A percentile compares a stretch with the other conserved stretches of the same genome.
Evolutionary conservation across 1,140 invertebrate genomes (phyloP).

Genomic region (Idris sp.): DNA sequence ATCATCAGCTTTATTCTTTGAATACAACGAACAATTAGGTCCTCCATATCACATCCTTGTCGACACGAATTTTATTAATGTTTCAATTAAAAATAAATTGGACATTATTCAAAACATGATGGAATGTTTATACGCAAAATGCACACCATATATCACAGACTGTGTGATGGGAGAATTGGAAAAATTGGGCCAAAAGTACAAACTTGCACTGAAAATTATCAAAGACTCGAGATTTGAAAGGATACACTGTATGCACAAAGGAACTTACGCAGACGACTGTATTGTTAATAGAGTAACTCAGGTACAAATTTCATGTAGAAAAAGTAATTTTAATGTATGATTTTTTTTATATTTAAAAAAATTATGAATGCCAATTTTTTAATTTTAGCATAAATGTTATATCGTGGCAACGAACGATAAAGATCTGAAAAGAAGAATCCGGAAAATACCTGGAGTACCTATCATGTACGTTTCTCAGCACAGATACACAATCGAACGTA

Average conservation of each 20-base stretch:
- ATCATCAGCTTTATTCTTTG: slow-evolving; percentile 96
- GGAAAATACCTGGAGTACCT: slow-evolving; percentile 99
- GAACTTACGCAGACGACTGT: slow-evolving; percentile 99
- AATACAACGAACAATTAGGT: slow-evolving; percentile 99
- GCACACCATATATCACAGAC: slow-evolving; percentile 98
- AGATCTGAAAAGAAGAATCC: slow-evolving; percentile 95
- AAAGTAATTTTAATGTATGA: slow-evolving; percentile 9
- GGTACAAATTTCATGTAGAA: slow-evolving; percentile 65
- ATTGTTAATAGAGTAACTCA: slow-evolving; percentile 96
- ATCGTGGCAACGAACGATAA: slow-evolving; percentile 99
- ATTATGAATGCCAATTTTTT: too few species aligned
- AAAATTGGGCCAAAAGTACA: slow-evolving; percentile 97
- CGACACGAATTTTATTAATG: slow-evolving; percentile 99
- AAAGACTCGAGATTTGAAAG: slow-evolving; percentile 97
- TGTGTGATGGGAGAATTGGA: slow-evolving; percentile 99
- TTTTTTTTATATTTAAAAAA: too few species aligned
- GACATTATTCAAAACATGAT: slow-evolving; percentile 99
- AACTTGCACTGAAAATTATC: slow-evolving; percentile 96
- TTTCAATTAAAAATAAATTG: slow-evolving; percentile 98
- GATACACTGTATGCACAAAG: slow-evolving; percentile 96
- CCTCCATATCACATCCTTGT: slow-evolving; percentile 98
- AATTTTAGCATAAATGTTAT: slow-evolving; percentile 96
- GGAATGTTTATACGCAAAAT: slow-evolving; percentile 99
- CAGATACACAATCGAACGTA: slow-evolving; percentile 96
- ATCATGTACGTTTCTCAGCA: slow-evolving; percentile 98